Conservation (phyloP, 1,140 invertebrate species). For the Heliconius himera region DNA sequence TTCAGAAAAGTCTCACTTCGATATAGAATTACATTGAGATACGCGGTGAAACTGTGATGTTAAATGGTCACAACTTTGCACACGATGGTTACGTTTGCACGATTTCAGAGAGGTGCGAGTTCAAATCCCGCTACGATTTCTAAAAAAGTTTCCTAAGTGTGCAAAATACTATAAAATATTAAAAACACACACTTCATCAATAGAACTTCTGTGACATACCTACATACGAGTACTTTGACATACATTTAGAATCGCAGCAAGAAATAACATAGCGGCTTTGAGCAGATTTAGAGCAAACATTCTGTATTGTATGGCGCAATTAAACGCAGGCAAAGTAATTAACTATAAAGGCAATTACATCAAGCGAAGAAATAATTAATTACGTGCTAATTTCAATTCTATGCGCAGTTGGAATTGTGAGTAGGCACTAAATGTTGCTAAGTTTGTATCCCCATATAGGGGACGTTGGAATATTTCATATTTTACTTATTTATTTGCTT, state of each 20-base stretch:
- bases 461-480: too few species aligned
- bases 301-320: neutral
- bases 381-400: neutral
- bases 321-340: slow-evolving; percentile 3
- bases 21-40: neutral
- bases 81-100: too few species aligned
- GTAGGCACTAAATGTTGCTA: too few species aligned
- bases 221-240: neutral
- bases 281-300: neutral
- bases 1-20: neutral
- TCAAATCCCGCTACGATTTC: too few species aligned
- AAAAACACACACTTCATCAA: too few species aligned
- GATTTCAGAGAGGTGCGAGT: too few species aligned
- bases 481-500: too few species aligned
- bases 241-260: neutral
- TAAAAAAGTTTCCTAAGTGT: too few species aligned
- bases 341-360: neutral
- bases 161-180: too few species aligned
- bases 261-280: neutral
- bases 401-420: too few species aligned
- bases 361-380: neutral
- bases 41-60: neutral
- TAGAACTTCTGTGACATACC: too few species aligned
- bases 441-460: too few species aligned
- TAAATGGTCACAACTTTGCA: neutral